These are phyloP conservation scores for Trissolcus japonicus DNA, from an alignment of 2,888 invertebrate species.

Conservation along the genomic window DNA sequence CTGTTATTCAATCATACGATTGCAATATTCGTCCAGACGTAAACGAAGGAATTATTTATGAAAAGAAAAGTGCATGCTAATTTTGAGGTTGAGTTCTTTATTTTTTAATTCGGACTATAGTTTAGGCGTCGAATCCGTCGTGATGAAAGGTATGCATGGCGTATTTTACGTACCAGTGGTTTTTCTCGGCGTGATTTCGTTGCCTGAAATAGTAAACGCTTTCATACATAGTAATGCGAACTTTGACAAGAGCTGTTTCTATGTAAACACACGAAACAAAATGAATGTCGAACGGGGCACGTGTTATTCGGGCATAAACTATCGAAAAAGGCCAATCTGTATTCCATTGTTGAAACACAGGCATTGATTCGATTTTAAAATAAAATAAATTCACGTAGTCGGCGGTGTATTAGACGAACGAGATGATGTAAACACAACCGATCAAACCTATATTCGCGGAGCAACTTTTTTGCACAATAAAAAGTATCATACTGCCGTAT, in stretches of 20 bases:
- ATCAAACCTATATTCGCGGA: conserved; percentile 16
- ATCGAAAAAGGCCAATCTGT: conserved; percentile 52
- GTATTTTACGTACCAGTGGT: conserved; percentile 47
- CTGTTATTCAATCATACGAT: background rate
- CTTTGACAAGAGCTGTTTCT: conserved; percentile 52
- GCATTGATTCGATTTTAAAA: conserved; percentile 45
- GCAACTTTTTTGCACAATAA: background rate
- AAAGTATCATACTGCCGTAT: too few species aligned
- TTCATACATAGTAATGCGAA: conserved; percentile 54
- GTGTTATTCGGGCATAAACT: conserved; percentile 36
- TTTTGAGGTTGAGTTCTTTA: conserved; percentile 9
- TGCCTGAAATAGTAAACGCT: conserved; percentile 49
- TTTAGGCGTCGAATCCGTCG: conserved; percentile 21
- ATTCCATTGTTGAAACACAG: conserved; percentile 43
- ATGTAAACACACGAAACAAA: conserved; percentile 50
- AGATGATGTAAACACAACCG: conserved; percentile 25
- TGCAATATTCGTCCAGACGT: background rate
- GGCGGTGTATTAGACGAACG: conserved; percentile 27
- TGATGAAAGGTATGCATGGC: conserved; percentile 35
- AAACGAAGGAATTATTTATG: background rate
- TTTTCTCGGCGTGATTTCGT: conserved; percentile 51
- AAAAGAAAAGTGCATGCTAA: conserved; percentile 10
- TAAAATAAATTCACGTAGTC: conserved; percentile 47
- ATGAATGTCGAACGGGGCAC: conserved; percentile 31
- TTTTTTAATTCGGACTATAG: conserved; percentile 11